These are phyloP conservation scores for Penaeus chinensis DNA, from an alignment of 1,140 invertebrate species.

Conservation along the genomic window DNA sequence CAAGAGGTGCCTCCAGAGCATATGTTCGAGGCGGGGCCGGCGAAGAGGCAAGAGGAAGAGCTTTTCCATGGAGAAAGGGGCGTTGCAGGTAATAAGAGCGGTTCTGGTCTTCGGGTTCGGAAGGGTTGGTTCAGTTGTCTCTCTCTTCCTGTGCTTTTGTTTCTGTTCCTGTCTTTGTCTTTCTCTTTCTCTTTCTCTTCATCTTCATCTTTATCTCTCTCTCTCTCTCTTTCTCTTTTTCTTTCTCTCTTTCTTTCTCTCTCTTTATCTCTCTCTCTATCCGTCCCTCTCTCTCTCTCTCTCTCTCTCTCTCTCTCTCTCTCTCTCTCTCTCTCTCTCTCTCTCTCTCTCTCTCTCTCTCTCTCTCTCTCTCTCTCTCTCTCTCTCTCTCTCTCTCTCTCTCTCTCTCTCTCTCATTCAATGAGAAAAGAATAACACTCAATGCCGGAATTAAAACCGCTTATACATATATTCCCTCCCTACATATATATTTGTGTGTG, in stretches of 20 bases:
- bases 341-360: conserved; percentile 31
- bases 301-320: neutral
- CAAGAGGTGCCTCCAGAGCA: conserved; percentile 64
- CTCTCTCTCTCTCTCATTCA: conserved; percentile 11
- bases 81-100: conserved; percentile 23
- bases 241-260: neutral
- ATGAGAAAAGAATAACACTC: neutral
- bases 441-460: neutral
- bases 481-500: too few relatives aligned
- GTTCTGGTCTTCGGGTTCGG: neutral
- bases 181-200: conserved; percentile 17
- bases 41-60: conserved; percentile 48
- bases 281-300: neutral
- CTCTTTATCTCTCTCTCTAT: conserved; percentile 11
- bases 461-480: neutral
- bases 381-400: neutral
- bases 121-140: neutral
- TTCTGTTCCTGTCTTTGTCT: neutral
- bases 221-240: conserved; percentile 45
- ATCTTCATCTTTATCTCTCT: neutral
- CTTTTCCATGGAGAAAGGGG: conserved; percentile 55
- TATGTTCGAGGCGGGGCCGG: conserved; percentile 45
- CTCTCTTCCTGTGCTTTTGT: neutral
- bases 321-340: neutral
- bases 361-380: conserved; percentile 39